Conservation (phyloP, 2,797 vertebrate species). For the Ptychadena robeensis region DNA sequence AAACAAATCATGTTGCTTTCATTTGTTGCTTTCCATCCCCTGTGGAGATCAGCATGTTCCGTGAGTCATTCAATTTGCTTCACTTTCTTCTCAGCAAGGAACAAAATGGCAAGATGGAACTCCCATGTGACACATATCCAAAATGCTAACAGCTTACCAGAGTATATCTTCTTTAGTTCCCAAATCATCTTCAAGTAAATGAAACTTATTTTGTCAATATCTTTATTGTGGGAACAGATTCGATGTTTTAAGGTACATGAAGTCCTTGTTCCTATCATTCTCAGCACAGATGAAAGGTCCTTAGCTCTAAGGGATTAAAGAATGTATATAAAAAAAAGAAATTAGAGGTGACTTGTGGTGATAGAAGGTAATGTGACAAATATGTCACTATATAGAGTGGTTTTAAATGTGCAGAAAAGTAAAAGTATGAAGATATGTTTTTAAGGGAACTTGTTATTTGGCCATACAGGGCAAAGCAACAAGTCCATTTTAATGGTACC, state of each 20-base stretch:
- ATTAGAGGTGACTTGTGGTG: not conserved
- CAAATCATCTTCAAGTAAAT: not conserved
- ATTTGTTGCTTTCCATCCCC: not conserved
- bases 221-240: not conserved
- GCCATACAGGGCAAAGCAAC: not conserved
- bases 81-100: not conserved
- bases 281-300: not conserved
- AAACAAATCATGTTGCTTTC: not conserved
- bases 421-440: not conserved
- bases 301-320: not conserved
- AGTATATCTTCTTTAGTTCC: not conserved
- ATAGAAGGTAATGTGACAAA: not conserved
- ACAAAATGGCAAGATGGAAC: not conserved
- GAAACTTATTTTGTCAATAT: not conserved
- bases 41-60: not conserved
- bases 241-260: not conserved
- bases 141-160: not conserved
- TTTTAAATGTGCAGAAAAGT: not conserved
- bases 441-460: not conserved
- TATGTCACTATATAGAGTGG: not conserved
- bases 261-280: not conserved
- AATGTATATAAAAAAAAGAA: not conserved
- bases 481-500: not conserved
- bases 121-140: not conserved
- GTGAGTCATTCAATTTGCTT: not conserved